Conservation (phyloP, 2,113 vertebrate genomes). For the Apeltes quadracus region DNA sequence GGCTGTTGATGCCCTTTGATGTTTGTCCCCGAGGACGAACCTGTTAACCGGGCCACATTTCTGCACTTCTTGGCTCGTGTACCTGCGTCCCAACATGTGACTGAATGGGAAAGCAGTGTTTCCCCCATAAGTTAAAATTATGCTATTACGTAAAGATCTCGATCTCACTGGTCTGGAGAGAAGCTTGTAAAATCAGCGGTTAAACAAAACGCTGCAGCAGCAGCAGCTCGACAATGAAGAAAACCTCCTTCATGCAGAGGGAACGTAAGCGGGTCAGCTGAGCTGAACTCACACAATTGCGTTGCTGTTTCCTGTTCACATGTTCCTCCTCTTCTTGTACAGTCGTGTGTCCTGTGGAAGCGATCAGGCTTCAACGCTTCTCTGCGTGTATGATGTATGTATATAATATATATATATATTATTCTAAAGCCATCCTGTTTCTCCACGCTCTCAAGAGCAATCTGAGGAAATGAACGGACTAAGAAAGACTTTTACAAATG, state of each 20-base stretch:
- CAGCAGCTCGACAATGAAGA: background rate
- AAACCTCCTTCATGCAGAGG: constrained; percentile 3
- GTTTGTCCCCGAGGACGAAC: background rate
- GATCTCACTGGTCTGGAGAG: background rate
- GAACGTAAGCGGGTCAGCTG: constrained; percentile 24
- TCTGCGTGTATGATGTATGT: too few species aligned
- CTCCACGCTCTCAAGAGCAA: too few species aligned
- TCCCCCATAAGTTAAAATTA: too few species aligned
- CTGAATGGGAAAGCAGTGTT: too few species aligned
- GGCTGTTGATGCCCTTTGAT: too few species aligned
- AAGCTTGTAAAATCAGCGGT: background rate
- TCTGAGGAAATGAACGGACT: too few species aligned
- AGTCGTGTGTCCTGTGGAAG: background rate
- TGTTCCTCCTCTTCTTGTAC: background rate
- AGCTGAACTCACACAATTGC: constrained; percentile 30
- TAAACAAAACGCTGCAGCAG: background rate
- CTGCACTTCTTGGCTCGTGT: background rate
- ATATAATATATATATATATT: too few species aligned
- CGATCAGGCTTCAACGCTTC: background rate
- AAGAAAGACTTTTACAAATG: too few species aligned
- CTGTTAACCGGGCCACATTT: background rate
- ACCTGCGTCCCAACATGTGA: background rate
- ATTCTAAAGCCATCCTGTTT: too few species aligned
- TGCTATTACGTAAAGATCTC: too few species aligned
- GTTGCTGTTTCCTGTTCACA: constrained; percentile 23